Evolutionary conservation across 2,888 invertebrate genomes (phyloP), one percentile per base, ranked within the genome.

Genomic region (Acanthosepion pharaonis): DNA sequence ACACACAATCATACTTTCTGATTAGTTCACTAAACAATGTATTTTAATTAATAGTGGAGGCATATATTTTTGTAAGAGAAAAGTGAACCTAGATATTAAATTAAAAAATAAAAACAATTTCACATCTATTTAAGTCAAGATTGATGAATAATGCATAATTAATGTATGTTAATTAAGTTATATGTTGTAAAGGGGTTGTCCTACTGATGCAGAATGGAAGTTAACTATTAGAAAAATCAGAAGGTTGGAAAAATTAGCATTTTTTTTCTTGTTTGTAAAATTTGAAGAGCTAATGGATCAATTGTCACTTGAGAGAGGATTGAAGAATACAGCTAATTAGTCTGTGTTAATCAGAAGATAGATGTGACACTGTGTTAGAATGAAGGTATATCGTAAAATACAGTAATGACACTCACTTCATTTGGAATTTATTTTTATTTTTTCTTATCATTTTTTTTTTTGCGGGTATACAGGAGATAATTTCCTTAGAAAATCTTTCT

Each of bases 141-240:
- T n/a, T 78, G 78, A 78, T 78, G 78, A 78, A 78, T 78, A 78
- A 78, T 78, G n/a, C 18, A 78, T 78, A 78, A 78, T 78, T 78
- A n/a, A 78, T 78, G n/a, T 78, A 78, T 78, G 78, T 78, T 78
- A 78, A 78, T 78, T 78, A 78, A 78, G n/a, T 78, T n/a, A 78
- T 78, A 78, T n/a, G 78, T n/a, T n/a, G n/a, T n/a, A n/a, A 78
- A 78, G n/a, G 33, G 78, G 78, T 78, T 78, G 78, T 78, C 78
- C n/a, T 33, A n/a, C 78, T 78, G 78, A 78, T n/a, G n/a, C 23
- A n/a, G n/a, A 78, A 78, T 78, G 33, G n/a, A 78, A 78, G 59
- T 20, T 59, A 59, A 59, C 59, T 59, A 59, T 23, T 59, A 20
- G 55, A 55, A 55, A 55, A 78, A 78, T 78, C 55, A 78, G 28